phyloP scores from a whole-genome alignment of 1,140 invertebrate species.

The Anthonomus grandis region DNA sequence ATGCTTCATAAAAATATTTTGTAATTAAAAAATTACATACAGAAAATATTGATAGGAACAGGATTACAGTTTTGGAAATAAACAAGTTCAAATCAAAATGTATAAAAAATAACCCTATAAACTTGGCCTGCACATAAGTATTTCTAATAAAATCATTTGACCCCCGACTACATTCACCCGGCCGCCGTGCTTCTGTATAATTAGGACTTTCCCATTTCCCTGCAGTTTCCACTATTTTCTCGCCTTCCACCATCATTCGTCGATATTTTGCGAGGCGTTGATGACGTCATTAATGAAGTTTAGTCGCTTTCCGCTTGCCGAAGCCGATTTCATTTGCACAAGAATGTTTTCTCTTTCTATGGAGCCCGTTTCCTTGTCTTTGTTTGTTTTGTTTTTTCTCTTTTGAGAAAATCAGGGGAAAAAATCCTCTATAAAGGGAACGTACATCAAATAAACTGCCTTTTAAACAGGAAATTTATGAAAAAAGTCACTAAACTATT shows the following conservation, averaged over 20 bases:
- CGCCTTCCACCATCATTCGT: conserved; percentile 16
- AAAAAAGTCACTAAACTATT: no score
- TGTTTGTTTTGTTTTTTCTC: conserved; percentile 14
- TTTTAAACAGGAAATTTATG: no score
- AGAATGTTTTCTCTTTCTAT: background rate
- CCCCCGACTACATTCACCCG: background rate
- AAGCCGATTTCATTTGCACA: conserved; percentile 18
- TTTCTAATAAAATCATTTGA: conserved; percentile 4
- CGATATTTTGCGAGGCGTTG: conserved; percentile 18
- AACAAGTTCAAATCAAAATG: no score
- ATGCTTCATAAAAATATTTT: no score
- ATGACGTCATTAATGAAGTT: conserved; percentile 27
- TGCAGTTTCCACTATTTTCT: conserved; percentile 26
- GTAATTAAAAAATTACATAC: no score
- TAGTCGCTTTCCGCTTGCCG: conserved; percentile 16
- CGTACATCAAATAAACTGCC: no score
- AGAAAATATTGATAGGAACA: no score
- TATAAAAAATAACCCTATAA: background rate
- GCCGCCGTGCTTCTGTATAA: conserved; percentile 18
- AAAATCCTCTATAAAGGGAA: no score
- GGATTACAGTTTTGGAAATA: no score
- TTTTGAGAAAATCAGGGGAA: no score
- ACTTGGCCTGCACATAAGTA: no score
- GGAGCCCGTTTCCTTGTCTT: conserved; percentile 2
- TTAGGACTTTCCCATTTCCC: conserved; percentile 26